Evolutionary conservation across 2,888 invertebrate genomes (phyloP).

Genomic region (Mythimna ferrago): DNA sequence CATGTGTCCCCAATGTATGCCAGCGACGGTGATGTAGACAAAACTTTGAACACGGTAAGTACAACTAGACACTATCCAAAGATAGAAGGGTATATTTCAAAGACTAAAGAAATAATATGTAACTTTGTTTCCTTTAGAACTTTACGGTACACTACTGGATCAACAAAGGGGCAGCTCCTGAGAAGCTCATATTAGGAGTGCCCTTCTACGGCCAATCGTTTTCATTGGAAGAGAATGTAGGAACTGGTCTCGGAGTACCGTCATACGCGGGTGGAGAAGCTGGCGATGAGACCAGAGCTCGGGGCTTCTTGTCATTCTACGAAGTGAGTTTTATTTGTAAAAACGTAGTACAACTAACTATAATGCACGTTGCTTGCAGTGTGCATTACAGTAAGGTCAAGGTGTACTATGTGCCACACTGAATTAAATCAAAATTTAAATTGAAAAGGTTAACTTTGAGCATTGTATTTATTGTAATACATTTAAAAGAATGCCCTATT

Average conservation of each 20-base stretch:
- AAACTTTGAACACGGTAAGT: conserved; percentile 93
- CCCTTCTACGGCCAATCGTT: conserved; percentile 98
- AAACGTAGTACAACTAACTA: not conserved
- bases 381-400: too few species aligned
- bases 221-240: conserved; percentile 92
- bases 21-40: conserved; percentile 93
- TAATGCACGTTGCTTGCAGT: not conserved
- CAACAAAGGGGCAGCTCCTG: conserved; percentile 94
- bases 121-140: conserved; percentile 90
- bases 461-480: not conserved
- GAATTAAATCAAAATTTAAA: not conserved
- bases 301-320: conserved; percentile 97
- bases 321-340: conserved; percentile 90
- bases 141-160: conserved; percentile 97
- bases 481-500: not conserved
- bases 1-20: conserved; percentile 97
- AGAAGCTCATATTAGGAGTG: conserved; percentile 96
- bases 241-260: conserved; percentile 93
- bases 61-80: not conserved
- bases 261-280: conserved; percentile 97
- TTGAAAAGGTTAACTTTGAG: not conserved
- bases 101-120: not conserved
- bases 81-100: not conserved
- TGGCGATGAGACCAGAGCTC: conserved; percentile 96
- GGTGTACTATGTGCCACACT: not conserved